phyloP scores from a whole-genome alignment of 2,113 vertebrate genomes.

The Condylura cristata region DNA sequence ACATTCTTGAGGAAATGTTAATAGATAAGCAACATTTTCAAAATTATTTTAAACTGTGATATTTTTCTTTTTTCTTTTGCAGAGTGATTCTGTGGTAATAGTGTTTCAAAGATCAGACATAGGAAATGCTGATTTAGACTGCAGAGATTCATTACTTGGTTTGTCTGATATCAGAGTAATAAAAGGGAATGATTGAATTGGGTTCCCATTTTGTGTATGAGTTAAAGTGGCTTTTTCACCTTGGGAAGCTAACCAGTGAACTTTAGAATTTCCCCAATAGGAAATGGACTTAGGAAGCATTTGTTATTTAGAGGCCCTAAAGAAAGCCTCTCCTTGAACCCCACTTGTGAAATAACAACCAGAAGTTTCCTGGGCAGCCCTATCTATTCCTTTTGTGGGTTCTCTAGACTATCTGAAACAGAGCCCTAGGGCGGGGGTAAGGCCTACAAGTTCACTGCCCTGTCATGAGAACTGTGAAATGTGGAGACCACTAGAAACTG shows the following conservation, averaged over 20 bases:
- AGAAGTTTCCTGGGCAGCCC: neutral
- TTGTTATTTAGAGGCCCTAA: neutral
- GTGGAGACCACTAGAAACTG: neutral
- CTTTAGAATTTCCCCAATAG: neutral
- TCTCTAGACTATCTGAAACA: neutral
- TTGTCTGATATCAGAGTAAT: constrained; percentile 28
- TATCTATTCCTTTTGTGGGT: neutral
- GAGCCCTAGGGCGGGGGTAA: neutral
- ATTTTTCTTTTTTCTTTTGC: neutral
- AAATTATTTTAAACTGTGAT: neutral
- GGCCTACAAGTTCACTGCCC: neutral
- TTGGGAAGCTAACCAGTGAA: neutral
- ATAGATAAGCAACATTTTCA: constrained; percentile 17
- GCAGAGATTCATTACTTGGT: neutral
- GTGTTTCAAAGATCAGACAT: neutral
- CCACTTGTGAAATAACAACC: neutral
- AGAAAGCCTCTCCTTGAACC: neutral
- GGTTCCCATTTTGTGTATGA: neutral
- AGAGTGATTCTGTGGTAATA: neutral
- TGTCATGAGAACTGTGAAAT: neutral
- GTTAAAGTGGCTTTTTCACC: neutral
- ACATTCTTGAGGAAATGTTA: neutral
- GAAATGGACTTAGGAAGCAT: neutral
- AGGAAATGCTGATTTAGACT: constrained; percentile 18
- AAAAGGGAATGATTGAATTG: constrained; percentile 26